Percentiles rank a stretch among this genome's conserved stretches.
Conservation (phyloP, 2,888 invertebrate genomes). For the Barypeithes pellucidus region DNA sequence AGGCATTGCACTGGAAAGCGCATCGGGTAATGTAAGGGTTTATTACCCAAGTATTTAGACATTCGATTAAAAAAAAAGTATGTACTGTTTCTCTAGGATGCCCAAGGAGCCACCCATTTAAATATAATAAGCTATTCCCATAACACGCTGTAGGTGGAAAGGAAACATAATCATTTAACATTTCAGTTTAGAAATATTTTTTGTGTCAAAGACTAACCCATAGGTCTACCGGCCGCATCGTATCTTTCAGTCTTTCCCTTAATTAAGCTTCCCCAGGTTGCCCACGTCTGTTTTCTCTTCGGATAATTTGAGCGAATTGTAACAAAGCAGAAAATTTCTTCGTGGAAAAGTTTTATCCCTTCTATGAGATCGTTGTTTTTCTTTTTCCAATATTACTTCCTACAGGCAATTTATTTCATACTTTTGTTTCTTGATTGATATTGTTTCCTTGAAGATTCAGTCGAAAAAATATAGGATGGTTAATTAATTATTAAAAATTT, state of each 20-base stretch:
- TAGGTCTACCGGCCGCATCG: neutral
- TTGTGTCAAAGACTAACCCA: neutral
- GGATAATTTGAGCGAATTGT: conserved; percentile 12
- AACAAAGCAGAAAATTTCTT: conserved; percentile 23
- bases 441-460: neutral
- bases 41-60: no score
- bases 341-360: conserved; percentile 15
- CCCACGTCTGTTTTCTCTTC: neutral
- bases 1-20: no score
- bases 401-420: conserved; percentile 27
- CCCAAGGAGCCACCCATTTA: no score
- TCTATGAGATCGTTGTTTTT: conserved; percentile 36
- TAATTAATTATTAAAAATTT: neutral
- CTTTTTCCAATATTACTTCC: conserved; percentile 23
- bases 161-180: no score
- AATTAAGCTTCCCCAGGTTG: neutral
- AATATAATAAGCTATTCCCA: no score
- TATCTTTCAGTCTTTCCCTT: conserved; percentile 5
- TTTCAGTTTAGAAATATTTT: no score
- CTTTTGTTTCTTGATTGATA: conserved; percentile 19
- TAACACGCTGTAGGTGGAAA: no score
- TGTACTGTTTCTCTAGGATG: no score
- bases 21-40: no score
- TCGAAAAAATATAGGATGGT: neutral
- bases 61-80: no score